A percentile compares a stretch with the other conserved stretches of the same genome.
These are phyloP conservation scores for Andrena flavipes DNA, from an alignment of 2,888 invertebrate species.

Conservation along the genomic window DNA sequence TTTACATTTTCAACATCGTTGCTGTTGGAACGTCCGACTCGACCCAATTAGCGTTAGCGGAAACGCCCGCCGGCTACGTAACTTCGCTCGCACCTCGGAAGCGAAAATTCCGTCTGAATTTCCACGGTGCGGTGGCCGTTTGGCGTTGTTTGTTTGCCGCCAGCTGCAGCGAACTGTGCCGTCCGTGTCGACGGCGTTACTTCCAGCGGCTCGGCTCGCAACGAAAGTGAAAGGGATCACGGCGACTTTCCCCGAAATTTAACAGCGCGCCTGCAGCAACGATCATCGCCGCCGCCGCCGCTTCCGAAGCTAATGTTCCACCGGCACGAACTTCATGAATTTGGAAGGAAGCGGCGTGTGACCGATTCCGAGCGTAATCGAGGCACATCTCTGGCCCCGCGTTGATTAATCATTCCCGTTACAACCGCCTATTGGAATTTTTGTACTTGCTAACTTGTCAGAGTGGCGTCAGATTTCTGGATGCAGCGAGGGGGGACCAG, in stretches of 20 bases:
- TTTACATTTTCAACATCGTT: neutral
- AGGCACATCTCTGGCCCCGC: slow-evolving; percentile 18
- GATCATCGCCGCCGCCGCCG: slow-evolving; percentile 10
- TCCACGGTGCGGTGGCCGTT: slow-evolving; percentile 13
- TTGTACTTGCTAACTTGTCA: neutral
- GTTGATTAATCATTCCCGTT: slow-evolving; percentile 51
- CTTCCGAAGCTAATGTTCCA: slow-evolving; percentile 63
- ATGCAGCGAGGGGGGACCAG: neutral
- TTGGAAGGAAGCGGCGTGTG: slow-evolving; percentile 61
- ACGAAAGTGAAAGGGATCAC: slow-evolving; percentile 66
- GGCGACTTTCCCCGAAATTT: slow-evolving; percentile 61
- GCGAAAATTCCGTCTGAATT: slow-evolving; percentile 15
- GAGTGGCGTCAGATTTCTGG: neutral
- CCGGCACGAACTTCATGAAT: slow-evolving; percentile 71
- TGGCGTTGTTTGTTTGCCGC: neutral
- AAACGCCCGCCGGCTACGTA: slow-evolving; percentile 8
- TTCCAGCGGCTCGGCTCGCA: slow-evolving; percentile 25
- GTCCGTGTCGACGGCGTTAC: slow-evolving; percentile 9
- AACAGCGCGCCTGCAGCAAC: slow-evolving; percentile 8
- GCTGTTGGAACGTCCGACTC: neutral
- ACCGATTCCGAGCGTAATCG: slow-evolving; percentile 50
- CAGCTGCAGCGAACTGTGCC: slow-evolving; percentile 28
- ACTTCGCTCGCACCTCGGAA: neutral
- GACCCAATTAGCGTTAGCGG: slow-evolving; percentile 14
- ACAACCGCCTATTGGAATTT: neutral